These are phyloP conservation scores for Drosophila gaucha DNA, from an alignment of 2,888 invertebrate species.

Conservation along the genomic window DNA sequence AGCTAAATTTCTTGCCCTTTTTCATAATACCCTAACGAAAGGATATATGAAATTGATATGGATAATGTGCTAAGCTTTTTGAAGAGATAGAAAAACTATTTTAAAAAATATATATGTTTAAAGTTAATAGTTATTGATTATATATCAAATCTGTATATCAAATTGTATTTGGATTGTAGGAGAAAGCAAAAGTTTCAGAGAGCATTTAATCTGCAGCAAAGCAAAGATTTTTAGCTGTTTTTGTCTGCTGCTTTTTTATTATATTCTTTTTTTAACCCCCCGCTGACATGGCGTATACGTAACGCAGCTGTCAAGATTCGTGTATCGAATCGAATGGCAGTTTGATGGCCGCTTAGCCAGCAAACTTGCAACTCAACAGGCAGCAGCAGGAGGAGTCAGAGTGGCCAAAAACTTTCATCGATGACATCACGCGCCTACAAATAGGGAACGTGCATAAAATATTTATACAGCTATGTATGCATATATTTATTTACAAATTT, in stretches of 20 bases:
- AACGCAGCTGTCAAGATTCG: constrained; percentile 47
- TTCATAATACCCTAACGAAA: constrained; percentile 12
- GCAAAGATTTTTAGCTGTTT: not conserved
- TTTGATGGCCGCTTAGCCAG: constrained; percentile 57
- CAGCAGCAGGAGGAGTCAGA: not conserved
- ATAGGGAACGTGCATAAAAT: constrained; percentile 64
- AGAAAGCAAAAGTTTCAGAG: not conserved
- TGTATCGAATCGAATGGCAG: constrained; percentile 33
- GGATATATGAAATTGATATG: not conserved
- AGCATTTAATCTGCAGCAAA: not conserved
- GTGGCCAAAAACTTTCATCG: constrained; percentile 41
- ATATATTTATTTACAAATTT: constrained; percentile 24
- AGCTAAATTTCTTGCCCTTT: constrained; percentile 3
- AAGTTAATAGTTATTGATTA: not conserved
- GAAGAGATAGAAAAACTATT: too few relatives aligned
- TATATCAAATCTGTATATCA: not conserved
- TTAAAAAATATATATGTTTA: too few relatives aligned
- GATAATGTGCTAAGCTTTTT: too few relatives aligned
- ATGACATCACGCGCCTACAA: constrained; percentile 63
- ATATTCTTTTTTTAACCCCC: not conserved
- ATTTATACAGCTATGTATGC: constrained; percentile 27
- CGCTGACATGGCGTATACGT: constrained; percentile 30
- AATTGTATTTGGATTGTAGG: not conserved
- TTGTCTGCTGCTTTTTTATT: not conserved
- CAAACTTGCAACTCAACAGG: constrained; percentile 45